These are phyloP conservation scores for Drosophila phalerata DNA, from an alignment of 2,888 invertebrate genomes.

Conservation along the genomic window DNA sequence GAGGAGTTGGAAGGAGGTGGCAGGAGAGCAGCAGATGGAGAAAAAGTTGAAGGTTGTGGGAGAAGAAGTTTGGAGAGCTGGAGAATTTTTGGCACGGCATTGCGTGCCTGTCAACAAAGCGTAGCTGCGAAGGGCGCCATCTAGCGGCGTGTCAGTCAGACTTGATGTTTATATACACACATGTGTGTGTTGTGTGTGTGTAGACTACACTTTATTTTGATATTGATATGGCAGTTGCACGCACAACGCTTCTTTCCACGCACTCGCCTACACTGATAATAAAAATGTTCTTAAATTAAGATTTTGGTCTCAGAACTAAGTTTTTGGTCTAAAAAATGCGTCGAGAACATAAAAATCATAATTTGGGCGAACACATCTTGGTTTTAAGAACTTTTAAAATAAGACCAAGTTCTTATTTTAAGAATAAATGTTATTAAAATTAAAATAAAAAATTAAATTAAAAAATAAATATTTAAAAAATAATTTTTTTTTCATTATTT, in stretches of 20 bases:
- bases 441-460: no score
- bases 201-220: slow-evolving; percentile 52
- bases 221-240: slow-evolving; percentile 80
- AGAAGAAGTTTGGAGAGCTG: not conserved
- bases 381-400: no score
- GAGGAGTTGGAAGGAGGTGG: not conserved
- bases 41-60: not conserved
- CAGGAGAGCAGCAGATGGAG: not conserved
- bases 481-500: no score
- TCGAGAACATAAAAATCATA: no score
- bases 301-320: no score
- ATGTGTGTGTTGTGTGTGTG: slow-evolving; percentile 16
- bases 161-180: slow-evolving; percentile 32
- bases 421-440: no score
- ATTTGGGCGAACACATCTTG: no score
- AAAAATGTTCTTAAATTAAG: no score
- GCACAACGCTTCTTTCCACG: slow-evolving; percentile 61
- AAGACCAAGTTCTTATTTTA: no score
- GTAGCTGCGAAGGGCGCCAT: slow-evolving; percentile 41
- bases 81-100: slow-evolving; percentile 46
- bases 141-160: slow-evolving; percentile 57
- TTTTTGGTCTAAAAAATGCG: no score
- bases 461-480: no score
- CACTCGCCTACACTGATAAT: no score
- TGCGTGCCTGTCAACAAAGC: slow-evolving; percentile 34